Base-by-base conservation (phyloP, 2,797 vertebrate genomes). In the Serranus cabrilla region DNA sequence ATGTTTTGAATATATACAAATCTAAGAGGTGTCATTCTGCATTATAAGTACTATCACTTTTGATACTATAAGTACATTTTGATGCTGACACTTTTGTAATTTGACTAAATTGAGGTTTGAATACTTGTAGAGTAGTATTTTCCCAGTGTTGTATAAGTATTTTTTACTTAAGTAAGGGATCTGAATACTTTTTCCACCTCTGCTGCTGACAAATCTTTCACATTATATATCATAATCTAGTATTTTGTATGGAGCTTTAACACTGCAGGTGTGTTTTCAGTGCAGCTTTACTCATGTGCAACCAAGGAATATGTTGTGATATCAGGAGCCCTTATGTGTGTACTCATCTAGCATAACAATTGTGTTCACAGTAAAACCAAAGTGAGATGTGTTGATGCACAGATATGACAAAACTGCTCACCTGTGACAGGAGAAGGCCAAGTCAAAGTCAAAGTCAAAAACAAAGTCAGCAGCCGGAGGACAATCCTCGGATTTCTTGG, bases 341-440 rank as follows among this genome's bases (percentile, higher is more conserved):
- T 9, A n/a, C 40, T 27, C 11, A 2, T 20, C 20, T 34, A 25
- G 8, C 52, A 31, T 16, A 50, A 20, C 8, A 59, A 34, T 9
- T 43, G 13, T 3, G 27, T 43, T 67, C 5, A 50, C 8, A 20
- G 17, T 51, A 14, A 74, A 46, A 62, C 31, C 8, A 17, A n/a
- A 11, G 46, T 14, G 2, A 52, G 5, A 4, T 11, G 14, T 57
- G 20, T 23, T 21, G 5, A 21, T 40, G n/a, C 13, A 40, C 0
- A 52, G n/a, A 43, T 16, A 11, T 7, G 1, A 46, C 3, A 6
- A 3, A 60, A 21, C 16, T 34, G 17, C 85, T 82, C 49, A 91
- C 90, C 84, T 71, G 18, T 43, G 40, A n/a, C 14, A 20, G 11
- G 6, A 13, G 7, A 1, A 14, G 0, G 0, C 1, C 1, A 2